Percentiles rank a stretch among this genome's conserved stretches.
phyloP scores from a whole-genome alignment of 2,888 invertebrate species.

The Lapara coniferarum region DNA sequence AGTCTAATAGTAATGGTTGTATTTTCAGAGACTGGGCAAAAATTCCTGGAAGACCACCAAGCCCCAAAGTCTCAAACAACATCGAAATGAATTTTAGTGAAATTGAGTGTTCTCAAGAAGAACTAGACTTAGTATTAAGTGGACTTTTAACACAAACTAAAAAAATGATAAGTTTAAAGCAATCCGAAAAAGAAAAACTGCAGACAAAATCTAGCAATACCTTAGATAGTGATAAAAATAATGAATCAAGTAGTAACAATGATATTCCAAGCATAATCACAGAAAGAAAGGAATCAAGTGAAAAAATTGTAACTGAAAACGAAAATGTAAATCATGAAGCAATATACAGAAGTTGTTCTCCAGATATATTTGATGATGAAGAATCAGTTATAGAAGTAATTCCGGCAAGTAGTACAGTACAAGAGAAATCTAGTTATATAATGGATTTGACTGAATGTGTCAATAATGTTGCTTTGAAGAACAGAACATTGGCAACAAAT shows the following conservation, averaged over 20 bases:
- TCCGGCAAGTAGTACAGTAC: slow-evolving; percentile 31
- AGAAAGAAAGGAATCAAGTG: slow-evolving; percentile 26
- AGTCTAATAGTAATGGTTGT: slow-evolving; percentile 64
- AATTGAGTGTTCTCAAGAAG: slow-evolving; percentile 62
- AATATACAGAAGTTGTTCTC: slow-evolving; percentile 64
- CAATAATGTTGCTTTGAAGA: slow-evolving; percentile 9
- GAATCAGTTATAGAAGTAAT: slow-evolving; percentile 42
- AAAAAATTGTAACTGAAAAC: slow-evolving; percentile 22
- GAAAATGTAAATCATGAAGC: slow-evolving; percentile 29
- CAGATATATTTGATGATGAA: slow-evolving; percentile 80
- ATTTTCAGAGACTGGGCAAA: slow-evolving; percentile 85
- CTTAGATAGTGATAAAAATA: background rate
- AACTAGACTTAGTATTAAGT: slow-evolving; percentile 69
- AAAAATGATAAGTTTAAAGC: slow-evolving; percentile 47
- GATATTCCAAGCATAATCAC: background rate
- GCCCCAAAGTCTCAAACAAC: slow-evolving; percentile 65
- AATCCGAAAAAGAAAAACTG: slow-evolving; percentile 19
- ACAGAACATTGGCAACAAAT: background rate
- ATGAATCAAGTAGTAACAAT: background rate
- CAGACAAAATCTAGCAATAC: background rate
- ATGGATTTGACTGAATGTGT: slow-evolving; percentile 68
- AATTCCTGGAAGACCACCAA: slow-evolving; percentile 85
- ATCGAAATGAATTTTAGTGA: slow-evolving; percentile 57
- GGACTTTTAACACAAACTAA: slow-evolving; percentile 56
- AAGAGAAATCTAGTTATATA: slow-evolving; percentile 52